Evolutionary conservation across 1,140 invertebrate species (phyloP).

Genomic region (Mylabris phalerata): DNA sequence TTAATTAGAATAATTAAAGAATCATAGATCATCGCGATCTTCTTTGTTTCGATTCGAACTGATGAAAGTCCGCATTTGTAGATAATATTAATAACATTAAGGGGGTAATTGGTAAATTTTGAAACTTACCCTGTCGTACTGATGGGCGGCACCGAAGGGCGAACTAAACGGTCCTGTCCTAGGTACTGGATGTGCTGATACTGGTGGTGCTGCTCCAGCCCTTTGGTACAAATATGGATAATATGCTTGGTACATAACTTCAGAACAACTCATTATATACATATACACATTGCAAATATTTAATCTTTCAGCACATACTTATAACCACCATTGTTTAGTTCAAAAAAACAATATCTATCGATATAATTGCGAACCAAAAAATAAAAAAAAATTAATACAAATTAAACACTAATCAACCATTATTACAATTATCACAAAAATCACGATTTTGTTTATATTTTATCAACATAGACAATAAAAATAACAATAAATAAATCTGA

Average conservation of each 20-base stretch:
- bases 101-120: too few species aligned
- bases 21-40: too few species aligned
- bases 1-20: too few species aligned
- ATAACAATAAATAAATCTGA: too few species aligned
- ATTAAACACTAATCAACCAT: not conserved
- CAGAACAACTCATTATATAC: slow-evolving; percentile 50
- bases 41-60: too few species aligned
- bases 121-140: slow-evolving; percentile 47
- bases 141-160: slow-evolving; percentile 42
- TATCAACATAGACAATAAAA: too few species aligned
- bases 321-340: not conserved
- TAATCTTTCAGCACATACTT: not conserved
- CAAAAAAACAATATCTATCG: too few species aligned
- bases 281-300: slow-evolving; percentile 32
- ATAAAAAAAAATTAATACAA: not conserved
- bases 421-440: slow-evolving; percentile 15
- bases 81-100: too few species aligned
- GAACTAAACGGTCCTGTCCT: slow-evolving; percentile 40
- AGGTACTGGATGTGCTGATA: slow-evolving; percentile 41
- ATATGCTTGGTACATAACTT: slow-evolving; percentile 54
- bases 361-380: too few species aligned
- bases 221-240: slow-evolving; percentile 51
- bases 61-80: too few species aligned
- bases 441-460: not conserved
- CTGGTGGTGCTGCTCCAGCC: slow-evolving; percentile 42